Base-by-base conservation (phyloP, 2,888 invertebrate species). In the Drosophila birchii region DNA sequence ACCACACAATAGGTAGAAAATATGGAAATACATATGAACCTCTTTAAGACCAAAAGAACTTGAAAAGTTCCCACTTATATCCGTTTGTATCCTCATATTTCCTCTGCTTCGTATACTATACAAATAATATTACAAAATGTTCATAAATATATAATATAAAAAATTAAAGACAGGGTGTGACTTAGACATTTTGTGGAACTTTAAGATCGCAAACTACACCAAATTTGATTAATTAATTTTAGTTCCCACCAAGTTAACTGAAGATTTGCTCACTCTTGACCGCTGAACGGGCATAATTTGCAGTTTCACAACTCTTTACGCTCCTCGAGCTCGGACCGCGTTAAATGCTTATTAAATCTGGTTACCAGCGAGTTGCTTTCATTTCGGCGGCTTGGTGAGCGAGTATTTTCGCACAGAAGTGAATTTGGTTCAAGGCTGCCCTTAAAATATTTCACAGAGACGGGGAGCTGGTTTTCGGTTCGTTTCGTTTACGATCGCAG, bases 371-470 rank as follows among this genome's bases (percentile, higher is more conserved):
- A 43, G 43, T 38, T 47, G 55, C 73, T 73, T 73, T 73, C 73
- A 74, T 73, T 73, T 66, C 54, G 45, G 53, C 51, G 34, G 16
- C 11, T 36, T 34, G 8, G 51, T 34, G 51, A 34, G 34, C 34
- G 34, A 20, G 51, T 20, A 51, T 54, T 68, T 68, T 68, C 68
- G 67, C 67, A 68, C 69, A 68, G 36, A 54, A 61, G 58, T 56
- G 54, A 53, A 82, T 73, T 66, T 82, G 69, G 78, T 70, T 78
- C 84, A 81, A 83, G 81, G 81, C 73, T 69, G 57, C 47, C 64
- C 68, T 64, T 73, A 57, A 54, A 68, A 44, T 56, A 51, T 62
- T 73, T 64, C 41, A 57, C 69, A 53, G 58, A 69, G 63, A 56
- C 58, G 41, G 41, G 44, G 36, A 75, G 60, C 78, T 55, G 62